phyloP scores from a whole-genome alignment of 2,113 vertebrate species.

The Oncorhynchus nerka region DNA sequence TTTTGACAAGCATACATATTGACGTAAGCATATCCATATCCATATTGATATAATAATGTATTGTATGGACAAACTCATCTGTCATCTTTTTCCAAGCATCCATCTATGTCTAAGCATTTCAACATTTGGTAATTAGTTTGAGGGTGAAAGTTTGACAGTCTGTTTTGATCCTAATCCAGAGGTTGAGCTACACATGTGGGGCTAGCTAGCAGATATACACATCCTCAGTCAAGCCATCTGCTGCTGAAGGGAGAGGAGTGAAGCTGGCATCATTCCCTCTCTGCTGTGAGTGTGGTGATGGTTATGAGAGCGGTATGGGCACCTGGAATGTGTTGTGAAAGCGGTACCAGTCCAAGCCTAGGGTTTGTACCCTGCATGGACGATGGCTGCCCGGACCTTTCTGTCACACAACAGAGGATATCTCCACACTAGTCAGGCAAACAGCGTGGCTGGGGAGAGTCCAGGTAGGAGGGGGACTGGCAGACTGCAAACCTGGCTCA shows the following conservation, averaged over 20 bases:
- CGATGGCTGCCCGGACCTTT: constrained; percentile 30
- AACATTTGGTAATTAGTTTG: background rate
- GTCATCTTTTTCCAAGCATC: too few relatives aligned
- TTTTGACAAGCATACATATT: background rate
- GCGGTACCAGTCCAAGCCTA: constrained; percentile 30
- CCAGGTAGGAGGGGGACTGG: constrained; percentile 4
- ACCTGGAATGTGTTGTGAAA: constrained; percentile 16
- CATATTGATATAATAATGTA: background rate
- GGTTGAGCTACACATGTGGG: constrained; percentile 4
- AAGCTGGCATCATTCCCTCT: background rate
- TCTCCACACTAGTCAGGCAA: constrained; percentile 24
- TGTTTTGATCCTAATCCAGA: background rate
- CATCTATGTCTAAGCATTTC: background rate
- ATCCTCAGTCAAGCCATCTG: constrained; percentile 35
- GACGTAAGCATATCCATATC: too few relatives aligned
- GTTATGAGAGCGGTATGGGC: background rate
- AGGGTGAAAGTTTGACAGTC: background rate
- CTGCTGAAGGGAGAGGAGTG: constrained; percentile 16
- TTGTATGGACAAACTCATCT: background rate
- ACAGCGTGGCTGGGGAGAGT: constrained; percentile 37
- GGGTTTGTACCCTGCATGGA: constrained; percentile 4
- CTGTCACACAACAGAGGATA: constrained; percentile 31
- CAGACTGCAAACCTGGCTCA: background rate
- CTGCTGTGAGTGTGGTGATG: background rate
- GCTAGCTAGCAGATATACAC: constrained; percentile 8